Evolutionary conservation across 2,113 vertebrate species (phyloP).

Genomic region (Misgurnus mizolepis): DNA sequence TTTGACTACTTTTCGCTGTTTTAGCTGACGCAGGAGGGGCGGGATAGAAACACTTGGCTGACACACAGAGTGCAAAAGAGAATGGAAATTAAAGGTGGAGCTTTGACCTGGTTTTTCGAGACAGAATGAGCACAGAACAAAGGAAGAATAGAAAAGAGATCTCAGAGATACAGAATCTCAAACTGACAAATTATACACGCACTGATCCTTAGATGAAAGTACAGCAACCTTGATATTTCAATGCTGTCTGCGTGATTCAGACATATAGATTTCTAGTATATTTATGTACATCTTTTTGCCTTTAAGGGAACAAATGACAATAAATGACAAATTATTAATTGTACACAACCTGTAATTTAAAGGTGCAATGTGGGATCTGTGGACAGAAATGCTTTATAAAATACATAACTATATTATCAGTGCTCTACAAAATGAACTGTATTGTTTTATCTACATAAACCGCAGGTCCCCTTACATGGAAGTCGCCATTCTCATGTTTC

Average conservation of each 20-base stretch:
- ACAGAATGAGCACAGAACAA: conserved; percentile 75
- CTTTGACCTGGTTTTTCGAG: conserved; percentile 72
- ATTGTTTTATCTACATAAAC: too few species aligned
- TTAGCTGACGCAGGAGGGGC: conserved; percentile 26
- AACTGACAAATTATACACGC: conserved; percentile 46
- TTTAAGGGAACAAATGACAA: too few species aligned
- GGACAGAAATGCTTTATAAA: too few species aligned
- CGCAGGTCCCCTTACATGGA: too few species aligned
- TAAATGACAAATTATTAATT: background rate
- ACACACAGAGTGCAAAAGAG: conserved; percentile 4
- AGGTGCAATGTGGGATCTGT: too few species aligned
- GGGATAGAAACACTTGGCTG: conserved; percentile 12
- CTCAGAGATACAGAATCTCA: conserved; percentile 43
- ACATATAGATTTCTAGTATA: background rate
- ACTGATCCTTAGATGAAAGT: background rate
- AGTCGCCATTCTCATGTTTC: too few species aligned
- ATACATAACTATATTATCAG: too few species aligned
- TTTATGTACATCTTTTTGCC: too few species aligned
- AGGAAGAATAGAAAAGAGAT: conserved; percentile 49
- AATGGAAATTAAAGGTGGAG: conserved; percentile 49
- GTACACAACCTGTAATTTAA: background rate
- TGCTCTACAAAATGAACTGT: too few species aligned
- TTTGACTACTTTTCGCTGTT: background rate
- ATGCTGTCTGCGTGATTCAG: background rate
- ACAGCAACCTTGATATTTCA: background rate